Evolutionary conservation across 2,797 vertebrate species (phyloP).

Genomic region (Chaenodraco wilsoni): DNA sequence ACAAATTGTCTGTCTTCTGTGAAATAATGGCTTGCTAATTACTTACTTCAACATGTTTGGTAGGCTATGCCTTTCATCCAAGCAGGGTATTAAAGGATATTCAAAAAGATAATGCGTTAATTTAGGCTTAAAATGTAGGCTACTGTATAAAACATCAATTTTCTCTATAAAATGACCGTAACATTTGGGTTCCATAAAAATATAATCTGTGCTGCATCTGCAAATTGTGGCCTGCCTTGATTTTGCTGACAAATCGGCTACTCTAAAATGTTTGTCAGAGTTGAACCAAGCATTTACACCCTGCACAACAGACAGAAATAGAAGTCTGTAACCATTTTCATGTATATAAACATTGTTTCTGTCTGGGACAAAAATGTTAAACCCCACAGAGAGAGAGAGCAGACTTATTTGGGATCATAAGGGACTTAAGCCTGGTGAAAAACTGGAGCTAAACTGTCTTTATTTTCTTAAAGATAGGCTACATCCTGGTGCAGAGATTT

Average conservation of each 20-base stretch:
- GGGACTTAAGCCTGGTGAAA: neutral
- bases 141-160: neutral
- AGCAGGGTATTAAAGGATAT: neutral
- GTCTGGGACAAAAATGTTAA: neutral
- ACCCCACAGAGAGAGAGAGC: neutral
- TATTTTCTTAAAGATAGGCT: neutral
- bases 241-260: neutral
- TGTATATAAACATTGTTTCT: neutral
- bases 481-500: neutral
- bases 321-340: too few relatives aligned
- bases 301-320: too few relatives aligned
- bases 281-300: too few relatives aligned
- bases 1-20: neutral
- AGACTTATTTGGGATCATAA: neutral
- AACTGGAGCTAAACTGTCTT: neutral
- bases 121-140: neutral
- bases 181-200: neutral
- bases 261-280: too few relatives aligned
- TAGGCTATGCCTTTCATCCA: neutral
- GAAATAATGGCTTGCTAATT: neutral
- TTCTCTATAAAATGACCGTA: neutral
- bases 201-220: neutral
- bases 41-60: neutral
- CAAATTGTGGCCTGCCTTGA: neutral
- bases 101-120: neutral